Base-by-base conservation (phyloP, 2,888 invertebrate genomes). In the Seira sanloemensis region DNA sequence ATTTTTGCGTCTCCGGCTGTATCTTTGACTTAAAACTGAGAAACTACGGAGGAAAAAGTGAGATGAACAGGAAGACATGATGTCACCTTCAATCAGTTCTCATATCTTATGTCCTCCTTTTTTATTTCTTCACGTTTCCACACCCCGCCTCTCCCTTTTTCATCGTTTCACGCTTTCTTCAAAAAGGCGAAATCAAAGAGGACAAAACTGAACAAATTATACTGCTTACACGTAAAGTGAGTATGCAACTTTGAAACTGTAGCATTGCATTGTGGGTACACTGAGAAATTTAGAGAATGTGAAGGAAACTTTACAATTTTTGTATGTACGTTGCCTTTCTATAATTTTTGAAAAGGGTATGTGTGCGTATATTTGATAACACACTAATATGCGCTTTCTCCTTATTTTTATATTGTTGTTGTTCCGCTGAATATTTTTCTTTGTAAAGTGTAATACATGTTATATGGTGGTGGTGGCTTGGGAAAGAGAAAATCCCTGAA, bases 11-110 rank as follows among this genome's bases (percentile, higher is more conserved):
- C 27, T 18, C 9, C 71, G 46, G 71, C 46, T 71, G n/a, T 71
- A 78, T 78, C 78, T 50, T 62, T 78, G 71, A 67, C 79, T 79
- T 73, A 73, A 73, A 79, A 66, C 50, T 73, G 37, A 37, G 12
- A 37, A 37, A 12, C n/a, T 37, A 72, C 72, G 65, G 24, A 37
- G 58, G 23, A 67, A 54, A 79, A 54, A 79, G 58, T 46, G 79
- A 73, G 79, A 79, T 79, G 79, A 73, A 73, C 79, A 79, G 79
- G 73, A 79, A 79, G 79, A 79, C 73, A 73, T 73, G 73, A 79
- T 79, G 73, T 79, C 79, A 79, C 73, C 79, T 79, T 79, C 79
- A 79, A 79, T 79, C 78, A 79, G 79, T 79, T 79, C 79, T 79
- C 79, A 73, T 79, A 79, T 79, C 79, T 79, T 73, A 21, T 72